phyloP scores from a whole-genome alignment of 2,113 vertebrate genomes.

The Ahaetulla prasina region DNA sequence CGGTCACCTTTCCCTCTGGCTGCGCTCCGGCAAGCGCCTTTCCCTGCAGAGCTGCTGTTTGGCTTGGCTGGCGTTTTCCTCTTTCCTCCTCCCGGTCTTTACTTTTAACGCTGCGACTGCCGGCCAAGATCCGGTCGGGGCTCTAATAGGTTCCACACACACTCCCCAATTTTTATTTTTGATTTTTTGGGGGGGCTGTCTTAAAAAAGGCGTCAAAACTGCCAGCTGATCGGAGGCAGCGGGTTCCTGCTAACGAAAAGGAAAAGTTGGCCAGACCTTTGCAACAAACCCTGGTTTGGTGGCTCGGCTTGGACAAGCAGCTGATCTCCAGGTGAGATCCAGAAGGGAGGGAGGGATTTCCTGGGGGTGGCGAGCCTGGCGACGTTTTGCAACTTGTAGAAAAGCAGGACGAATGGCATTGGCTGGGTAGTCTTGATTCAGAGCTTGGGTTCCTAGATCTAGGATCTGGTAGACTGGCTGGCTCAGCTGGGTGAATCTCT shows the following conservation, averaged over 20 bases:
- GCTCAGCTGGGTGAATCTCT: not conserved
- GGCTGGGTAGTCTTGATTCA: not conserved
- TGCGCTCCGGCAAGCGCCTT: not conserved
- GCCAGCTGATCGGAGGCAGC: not conserved
- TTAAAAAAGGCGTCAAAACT: not conserved
- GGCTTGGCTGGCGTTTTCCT: not conserved
- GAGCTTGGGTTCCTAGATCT: not conserved
- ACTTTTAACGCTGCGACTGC: not conserved
- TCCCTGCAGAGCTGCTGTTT: not conserved
- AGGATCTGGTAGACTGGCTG: not conserved
- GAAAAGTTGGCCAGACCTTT: not conserved
- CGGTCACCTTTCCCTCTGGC: not conserved
- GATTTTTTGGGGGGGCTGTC: not conserved
- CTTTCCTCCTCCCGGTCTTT: not conserved
- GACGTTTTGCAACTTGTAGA: not conserved
- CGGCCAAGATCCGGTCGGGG: not conserved
- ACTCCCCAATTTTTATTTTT: not conserved
- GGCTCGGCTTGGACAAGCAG: not conserved
- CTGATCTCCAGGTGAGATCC: not conserved
- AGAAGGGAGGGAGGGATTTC: not conserved
- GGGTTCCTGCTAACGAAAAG: not conserved
- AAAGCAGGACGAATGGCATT: not conserved
- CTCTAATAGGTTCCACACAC: too few species aligned
- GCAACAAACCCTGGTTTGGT: not conserved
- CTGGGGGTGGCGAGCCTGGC: too few species aligned